Base-by-base conservation (phyloP, 2,113 vertebrate genomes). In the Indri indri region DNA sequence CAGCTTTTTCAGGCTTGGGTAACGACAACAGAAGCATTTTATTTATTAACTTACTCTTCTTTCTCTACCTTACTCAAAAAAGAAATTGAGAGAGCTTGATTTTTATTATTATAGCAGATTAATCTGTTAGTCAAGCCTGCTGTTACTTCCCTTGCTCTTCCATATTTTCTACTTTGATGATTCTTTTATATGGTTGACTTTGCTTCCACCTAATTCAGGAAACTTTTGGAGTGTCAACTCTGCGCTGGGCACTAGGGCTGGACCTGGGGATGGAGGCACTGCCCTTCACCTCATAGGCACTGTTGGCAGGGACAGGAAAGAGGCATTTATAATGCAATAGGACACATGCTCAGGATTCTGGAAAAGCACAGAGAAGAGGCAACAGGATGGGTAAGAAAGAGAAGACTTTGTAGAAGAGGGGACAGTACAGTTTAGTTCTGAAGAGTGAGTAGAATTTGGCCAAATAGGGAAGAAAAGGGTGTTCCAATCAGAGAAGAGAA, bases 211-310 rank as follows among this genome's bases (percentile, higher is more conserved):
- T 40, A 92, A 50, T 88, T 92, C 40, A 52, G 66, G 13, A 54
- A 45, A 20, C 0, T 71, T 59, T 61, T 54, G n/a, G 47, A 25
- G 1, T 20, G 0, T 80, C 10, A n/a, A 3, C 12, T 32, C 14
- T 89, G 30, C 2, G 22, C 23, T 70, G 30, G 23, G 37, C 52
- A 2, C 47, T 71, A 0, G 16, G 25, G 1, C 73, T 27, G 2
- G 2, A 42, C 2, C 10, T 20, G 16, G 37, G 32, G 8, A 27
- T 68, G 12, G 2, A 32, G 18, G 22, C 1, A 18, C 22, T 23
- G 50, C 18, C 30, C 22, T 12, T 17, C 0, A 13, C 14, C 25
- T 74, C 13, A 2, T 0, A 23, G 27, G 3, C 20, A 1, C 45
- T 66, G 1, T 9, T 80, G 40, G n/a, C 70, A 85, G 12, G 18